Conservation (phyloP, 2,113 vertebrate species). For the Notothenia rossii region DNA sequence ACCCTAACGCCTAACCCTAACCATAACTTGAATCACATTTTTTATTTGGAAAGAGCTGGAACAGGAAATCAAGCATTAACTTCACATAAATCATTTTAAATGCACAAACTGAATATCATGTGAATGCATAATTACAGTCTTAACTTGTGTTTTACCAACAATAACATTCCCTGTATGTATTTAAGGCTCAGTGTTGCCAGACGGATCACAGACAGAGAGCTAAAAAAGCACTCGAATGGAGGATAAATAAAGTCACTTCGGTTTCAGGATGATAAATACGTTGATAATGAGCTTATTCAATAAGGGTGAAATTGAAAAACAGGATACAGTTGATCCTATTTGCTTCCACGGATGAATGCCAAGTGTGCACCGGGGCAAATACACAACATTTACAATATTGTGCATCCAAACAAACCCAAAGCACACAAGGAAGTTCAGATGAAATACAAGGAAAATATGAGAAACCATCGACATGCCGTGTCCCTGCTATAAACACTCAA, state of each 20-base stretch:
- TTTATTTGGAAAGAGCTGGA: slow-evolving; percentile 16
- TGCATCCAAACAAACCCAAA: slow-evolving; percentile 2
- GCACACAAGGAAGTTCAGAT: slow-evolving; percentile 2
- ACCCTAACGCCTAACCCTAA: too few species aligned
- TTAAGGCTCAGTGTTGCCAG: slow-evolving; percentile 7
- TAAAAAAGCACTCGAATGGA: slow-evolving; percentile 13
- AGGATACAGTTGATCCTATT: slow-evolving; percentile 63
- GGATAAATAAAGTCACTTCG: slow-evolving; percentile 41
- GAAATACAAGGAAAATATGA: too few species aligned
- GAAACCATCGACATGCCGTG: neutral
- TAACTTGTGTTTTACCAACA: neutral
- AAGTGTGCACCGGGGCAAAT: slow-evolving; percentile 55
- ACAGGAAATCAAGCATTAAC: slow-evolving; percentile 20
- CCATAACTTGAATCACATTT: neutral
- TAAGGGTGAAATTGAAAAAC: slow-evolving; percentile 68
- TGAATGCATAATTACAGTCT: slow-evolving; percentile 24
- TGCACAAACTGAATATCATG: slow-evolving; percentile 10
- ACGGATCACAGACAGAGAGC: slow-evolving; percentile 4
- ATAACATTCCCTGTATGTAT: slow-evolving; percentile 8
- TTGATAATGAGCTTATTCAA: slow-evolving; percentile 62
- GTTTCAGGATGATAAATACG: slow-evolving; percentile 35
- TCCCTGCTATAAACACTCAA: neutral
- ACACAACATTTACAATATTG: slow-evolving; percentile 47
- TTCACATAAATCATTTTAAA: slow-evolving; percentile 23
- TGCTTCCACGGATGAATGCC: slow-evolving; percentile 60